These are phyloP conservation scores for Stigmatopora argus DNA, from an alignment of 2,113 vertebrate genomes.

Conservation along the genomic window DNA sequence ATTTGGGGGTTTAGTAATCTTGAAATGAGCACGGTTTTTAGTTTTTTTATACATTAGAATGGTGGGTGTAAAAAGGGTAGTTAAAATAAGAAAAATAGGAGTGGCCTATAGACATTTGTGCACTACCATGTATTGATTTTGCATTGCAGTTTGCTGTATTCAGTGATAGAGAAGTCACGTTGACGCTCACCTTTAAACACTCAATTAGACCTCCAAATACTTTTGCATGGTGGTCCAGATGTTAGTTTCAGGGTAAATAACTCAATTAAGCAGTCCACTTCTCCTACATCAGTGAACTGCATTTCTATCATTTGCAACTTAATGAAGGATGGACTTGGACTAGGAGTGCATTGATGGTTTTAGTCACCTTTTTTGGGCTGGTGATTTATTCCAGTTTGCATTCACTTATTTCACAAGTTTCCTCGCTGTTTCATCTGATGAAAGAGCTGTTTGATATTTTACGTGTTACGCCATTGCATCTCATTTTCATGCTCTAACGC, in stretches of 20 bases:
- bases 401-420: constrained; percentile 36
- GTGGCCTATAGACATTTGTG: neutral
- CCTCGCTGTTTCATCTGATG: constrained; percentile 42
- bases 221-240: neutral
- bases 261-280: neutral
- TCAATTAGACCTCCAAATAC: neutral
- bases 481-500: constrained; percentile 49
- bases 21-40: neutral
- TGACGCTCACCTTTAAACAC: neutral
- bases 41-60: neutral
- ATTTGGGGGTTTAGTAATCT: neutral
- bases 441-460: constrained; percentile 56
- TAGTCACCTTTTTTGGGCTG: constrained; percentile 23
- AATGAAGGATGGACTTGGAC: constrained; percentile 6
- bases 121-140: neutral
- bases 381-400: constrained; percentile 35
- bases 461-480: constrained; percentile 42
- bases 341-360: constrained; percentile 38
- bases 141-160: neutral
- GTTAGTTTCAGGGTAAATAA: neutral
- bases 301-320: constrained; percentile 11
- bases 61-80: neutral
- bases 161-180: neutral
- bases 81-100: neutral
- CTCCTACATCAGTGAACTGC: neutral